Conservation (phyloP, 2,113 vertebrate species). For the Mirounga angustirostris region DNA sequence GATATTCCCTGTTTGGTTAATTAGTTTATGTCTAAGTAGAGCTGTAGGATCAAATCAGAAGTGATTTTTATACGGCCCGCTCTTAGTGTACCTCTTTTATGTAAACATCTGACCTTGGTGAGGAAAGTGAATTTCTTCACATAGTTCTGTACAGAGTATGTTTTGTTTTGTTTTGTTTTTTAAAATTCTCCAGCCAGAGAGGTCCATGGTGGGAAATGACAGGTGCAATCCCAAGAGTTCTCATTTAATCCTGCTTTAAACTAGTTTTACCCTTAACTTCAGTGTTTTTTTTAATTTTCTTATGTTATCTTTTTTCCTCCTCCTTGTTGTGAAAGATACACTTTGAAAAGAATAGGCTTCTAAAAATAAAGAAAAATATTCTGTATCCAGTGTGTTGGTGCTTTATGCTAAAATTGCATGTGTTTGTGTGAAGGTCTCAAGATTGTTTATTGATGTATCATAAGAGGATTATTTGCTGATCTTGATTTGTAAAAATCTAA, state of each 20-base stretch:
- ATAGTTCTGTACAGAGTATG: background rate
- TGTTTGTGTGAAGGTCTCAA: background rate
- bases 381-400: background rate
- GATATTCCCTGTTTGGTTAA: slow-evolving; percentile 21
- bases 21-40: background rate
- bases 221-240: background rate
- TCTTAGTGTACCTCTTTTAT: background rate
- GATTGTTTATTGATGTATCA: background rate
- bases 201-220: background rate
- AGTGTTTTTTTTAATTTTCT: background rate
- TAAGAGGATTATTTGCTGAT: background rate
- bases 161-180: background rate
- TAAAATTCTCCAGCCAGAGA: background rate
- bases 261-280: background rate
- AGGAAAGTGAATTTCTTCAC: background rate
- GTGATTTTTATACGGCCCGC: background rate
- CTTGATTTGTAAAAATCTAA: background rate
- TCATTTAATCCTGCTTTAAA: background rate
- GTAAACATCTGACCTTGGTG: background rate
- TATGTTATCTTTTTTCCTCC: background rate
- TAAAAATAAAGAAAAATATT: slow-evolving; percentile 38
- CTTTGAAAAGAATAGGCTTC: slow-evolving; percentile 10
- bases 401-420: background rate
- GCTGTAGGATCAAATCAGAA: background rate
- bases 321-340: background rate